These are phyloP conservation scores for Drusus annulatus DNA, from an alignment of 1,140 invertebrate species.

Conservation along the genomic window DNA sequence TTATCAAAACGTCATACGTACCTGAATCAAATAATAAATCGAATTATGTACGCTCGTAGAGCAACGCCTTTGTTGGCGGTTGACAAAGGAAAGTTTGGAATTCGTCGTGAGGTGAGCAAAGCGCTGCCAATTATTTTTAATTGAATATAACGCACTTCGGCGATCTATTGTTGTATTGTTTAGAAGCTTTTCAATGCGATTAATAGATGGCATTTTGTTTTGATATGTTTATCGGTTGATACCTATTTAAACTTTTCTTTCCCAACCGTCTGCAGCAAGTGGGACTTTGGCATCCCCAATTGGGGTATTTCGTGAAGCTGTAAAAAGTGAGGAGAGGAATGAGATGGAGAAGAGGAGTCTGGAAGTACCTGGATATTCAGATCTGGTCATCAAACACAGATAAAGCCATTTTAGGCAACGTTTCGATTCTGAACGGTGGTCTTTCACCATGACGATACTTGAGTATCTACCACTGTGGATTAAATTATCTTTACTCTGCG, in stretches of 20 bases:
- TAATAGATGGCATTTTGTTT: slow-evolving; percentile 43
- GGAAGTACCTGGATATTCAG: too few species aligned
- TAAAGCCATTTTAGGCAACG: too few species aligned
- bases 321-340: too few species aligned
- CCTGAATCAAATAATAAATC: slow-evolving; percentile 43
- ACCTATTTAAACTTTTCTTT: neutral
- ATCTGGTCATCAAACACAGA: too few species aligned
- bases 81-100: slow-evolving; percentile 45
- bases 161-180: slow-evolving; percentile 44
- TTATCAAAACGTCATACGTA: neutral
- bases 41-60: slow-evolving; percentile 41
- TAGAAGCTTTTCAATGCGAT: slow-evolving; percentile 28
- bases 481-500: too few species aligned
- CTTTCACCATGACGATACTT: too few species aligned
- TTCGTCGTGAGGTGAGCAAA: slow-evolving; percentile 42
- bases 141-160: slow-evolving; percentile 37
- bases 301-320: too few species aligned
- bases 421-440: too few species aligned
- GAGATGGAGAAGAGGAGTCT: too few species aligned
- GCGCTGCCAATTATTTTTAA: slow-evolving; percentile 50
- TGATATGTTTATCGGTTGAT: slow-evolving; percentile 3
- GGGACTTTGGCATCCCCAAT: too few species aligned
- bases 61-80: slow-evolving; percentile 40
- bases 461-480: too few species aligned
- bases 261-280: too few species aligned